Base-by-base conservation (phyloP, 2,113 vertebrate genomes). In the Columba janthina region DNA sequence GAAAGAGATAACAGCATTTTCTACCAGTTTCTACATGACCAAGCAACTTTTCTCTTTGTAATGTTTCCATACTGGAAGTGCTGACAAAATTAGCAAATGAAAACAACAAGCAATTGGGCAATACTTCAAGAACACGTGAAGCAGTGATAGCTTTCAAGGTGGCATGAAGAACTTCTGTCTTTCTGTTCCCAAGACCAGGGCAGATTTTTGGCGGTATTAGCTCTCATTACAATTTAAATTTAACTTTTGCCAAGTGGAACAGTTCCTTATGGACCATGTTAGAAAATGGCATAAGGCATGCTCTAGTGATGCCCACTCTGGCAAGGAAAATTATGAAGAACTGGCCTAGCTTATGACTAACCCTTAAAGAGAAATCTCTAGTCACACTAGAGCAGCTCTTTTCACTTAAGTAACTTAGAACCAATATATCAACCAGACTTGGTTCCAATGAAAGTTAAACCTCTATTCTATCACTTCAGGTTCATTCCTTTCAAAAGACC, bases 211-310 rank as follows among this genome's bases (percentile, higher is more conserved):
- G 10, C 10, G 40, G 29, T 6, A 18, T 48, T 40, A 81, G 11
- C 10, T 65, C 15, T 60, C 10, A 31, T 53, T 79, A 29, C 12
- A 75, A 48, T 89, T 87, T 71, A 9, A 86, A 88, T 70, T 53
- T 51, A 87, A 26, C 18, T 29, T 56, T n/a, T 84, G 25, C 40
- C 46, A 93, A 34, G 15, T 1, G 2, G 62, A 72, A 76, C 4
- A 14, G 13, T 48, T 85, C 58, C 14, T 66, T 51, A 56, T 20
- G 13, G 46, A 11, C 15, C 0, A 0, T 66, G 19, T 58, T 51
- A 85, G 74, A 85, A 75, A 50, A 3, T 34, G 29, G 4, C 24
- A 25, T 36, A 29, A 24, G 54, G 11, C 19, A 53, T 31, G 28
- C 24, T 85, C 8, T 21, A 36, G 34, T 17, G 8, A 64, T 56